Base-by-base conservation (phyloP, 1,140 invertebrate species). In the Tetramorium parvispinum region DNA sequence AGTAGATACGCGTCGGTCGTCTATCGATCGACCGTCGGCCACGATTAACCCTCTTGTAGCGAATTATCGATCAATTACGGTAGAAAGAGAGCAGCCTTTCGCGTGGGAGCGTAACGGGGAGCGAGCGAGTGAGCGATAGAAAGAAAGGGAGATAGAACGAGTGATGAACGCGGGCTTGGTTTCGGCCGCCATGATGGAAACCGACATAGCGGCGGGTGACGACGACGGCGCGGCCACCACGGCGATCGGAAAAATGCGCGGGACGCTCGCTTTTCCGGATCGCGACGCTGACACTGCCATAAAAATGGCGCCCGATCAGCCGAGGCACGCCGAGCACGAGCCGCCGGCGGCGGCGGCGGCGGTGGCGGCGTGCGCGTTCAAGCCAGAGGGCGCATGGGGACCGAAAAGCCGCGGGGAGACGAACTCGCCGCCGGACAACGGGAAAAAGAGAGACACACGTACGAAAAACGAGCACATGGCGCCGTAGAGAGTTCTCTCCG, bases 101-200 rank as follows among this genome's bases (percentile, higher is more conserved):
- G 85, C 65, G 77, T 66, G 55, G 63, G 37, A 63, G 88, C 21
- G 63, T 63, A 53, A 61, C 43, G 78, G 66, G 21, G 46, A 61
- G 85, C 5, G 66, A 86, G 75, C 16, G 49, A 66, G 4, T n/a
- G 57, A 71, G 53, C 75, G 68, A 68, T 10, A 79, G 43, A 55
- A 63, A 55, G 70, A 57, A 24, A 59, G 63, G 27, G 66, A 87
- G 87, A 82, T 66, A 89, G 81, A 59, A 49, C 65, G 73, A 87
- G 53, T 53, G 70, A 88, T 70, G 88, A 89, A 90, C 90, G 92
- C 90, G 85, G 78, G 89, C 86, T 91, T 87, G 86, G 89, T 89
- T 89, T 89, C 92, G 89, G 91, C 85, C 92, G 93, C 93, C 93
- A 94, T 93, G 91, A 92, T 92, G 91, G 89, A 87, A 85, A 90